Conservation (phyloP, 2,113 vertebrate genomes). For the Dinomys branickii region DNA sequence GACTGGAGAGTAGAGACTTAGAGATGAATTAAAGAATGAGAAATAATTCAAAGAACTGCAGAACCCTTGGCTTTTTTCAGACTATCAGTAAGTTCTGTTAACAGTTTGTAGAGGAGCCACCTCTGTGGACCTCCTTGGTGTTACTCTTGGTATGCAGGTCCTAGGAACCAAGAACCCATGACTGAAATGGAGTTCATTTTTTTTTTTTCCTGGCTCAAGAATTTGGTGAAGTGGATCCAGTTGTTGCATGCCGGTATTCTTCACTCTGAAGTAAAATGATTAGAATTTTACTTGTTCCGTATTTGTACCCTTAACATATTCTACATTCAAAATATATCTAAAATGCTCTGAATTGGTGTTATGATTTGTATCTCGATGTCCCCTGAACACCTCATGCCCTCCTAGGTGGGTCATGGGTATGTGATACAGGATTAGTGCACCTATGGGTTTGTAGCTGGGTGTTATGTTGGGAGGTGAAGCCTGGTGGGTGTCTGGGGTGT, state of each 20-base stretch:
- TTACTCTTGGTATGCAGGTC: background rate
- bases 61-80: background rate
- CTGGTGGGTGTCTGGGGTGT: background rate
- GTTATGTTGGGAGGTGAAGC: background rate
- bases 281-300: conserved; percentile 35
- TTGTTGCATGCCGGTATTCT: background rate
- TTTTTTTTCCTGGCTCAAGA: conserved; percentile 11
- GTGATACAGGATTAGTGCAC: background rate
- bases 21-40: background rate
- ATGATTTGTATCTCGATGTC: background rate
- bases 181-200: background rate
- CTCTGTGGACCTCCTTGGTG: background rate
- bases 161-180: background rate
- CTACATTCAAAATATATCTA: background rate
- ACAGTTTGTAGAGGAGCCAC: background rate
- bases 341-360: background rate
- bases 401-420: background rate
- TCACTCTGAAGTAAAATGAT: conserved; percentile 40
- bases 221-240: background rate
- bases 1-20: background rate
- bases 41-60: background rate
- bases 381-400: background rate
- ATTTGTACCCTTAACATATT: conserved; percentile 11
- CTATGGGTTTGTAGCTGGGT: background rate
- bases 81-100: background rate